phyloP scores from a whole-genome alignment of 2,797 vertebrate genomes.

The Micropoecilia bifurca region DNA sequence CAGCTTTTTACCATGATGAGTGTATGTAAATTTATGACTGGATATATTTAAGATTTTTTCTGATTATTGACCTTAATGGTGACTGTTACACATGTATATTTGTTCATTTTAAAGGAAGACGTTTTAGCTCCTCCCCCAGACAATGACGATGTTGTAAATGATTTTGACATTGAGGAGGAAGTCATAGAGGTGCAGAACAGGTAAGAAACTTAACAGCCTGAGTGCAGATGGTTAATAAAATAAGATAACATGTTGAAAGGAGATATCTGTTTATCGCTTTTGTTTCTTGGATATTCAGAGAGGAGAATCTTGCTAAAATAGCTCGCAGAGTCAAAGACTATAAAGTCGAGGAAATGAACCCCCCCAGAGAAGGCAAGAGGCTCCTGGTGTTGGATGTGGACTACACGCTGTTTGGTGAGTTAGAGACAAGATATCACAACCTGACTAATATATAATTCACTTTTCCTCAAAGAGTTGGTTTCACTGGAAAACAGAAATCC shows the following conservation, averaged over 20 bases:
- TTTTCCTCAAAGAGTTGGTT: neutral
- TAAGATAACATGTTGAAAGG: neutral
- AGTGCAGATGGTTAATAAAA: neutral
- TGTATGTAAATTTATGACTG: neutral
- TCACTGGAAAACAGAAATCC: slow-evolving; percentile 9
- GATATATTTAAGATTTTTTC: neutral
- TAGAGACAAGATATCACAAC: neutral
- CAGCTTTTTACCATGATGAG: neutral
- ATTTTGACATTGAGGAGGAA: slow-evolving; percentile 99
- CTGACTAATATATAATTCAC: neutral
- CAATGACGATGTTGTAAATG: slow-evolving; percentile 97
- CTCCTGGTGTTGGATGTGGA: slow-evolving; percentile 97
- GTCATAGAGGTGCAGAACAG: slow-evolving; percentile 98
- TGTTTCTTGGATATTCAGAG: slow-evolving; percentile 76
- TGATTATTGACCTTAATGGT: neutral
- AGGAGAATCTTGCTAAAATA: slow-evolving; percentile 98
- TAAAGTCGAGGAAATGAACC: slow-evolving; percentile 95
- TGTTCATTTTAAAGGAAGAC: slow-evolving; percentile 88
- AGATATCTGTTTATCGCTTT: neutral
- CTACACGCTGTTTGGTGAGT: slow-evolving; percentile 97
- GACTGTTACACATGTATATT: neutral
- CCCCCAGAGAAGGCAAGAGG: slow-evolving; percentile 94
- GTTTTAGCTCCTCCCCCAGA: slow-evolving; percentile 96
- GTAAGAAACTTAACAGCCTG: slow-evolving; percentile 62
- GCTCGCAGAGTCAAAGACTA: slow-evolving; percentile 97